A percentile compares a stretch with the other conserved stretches of the same genome.
These are phyloP conservation scores for Drosophila nikananu DNA, from an alignment of 1,140 invertebrate genomes.

Conservation along the genomic window DNA sequence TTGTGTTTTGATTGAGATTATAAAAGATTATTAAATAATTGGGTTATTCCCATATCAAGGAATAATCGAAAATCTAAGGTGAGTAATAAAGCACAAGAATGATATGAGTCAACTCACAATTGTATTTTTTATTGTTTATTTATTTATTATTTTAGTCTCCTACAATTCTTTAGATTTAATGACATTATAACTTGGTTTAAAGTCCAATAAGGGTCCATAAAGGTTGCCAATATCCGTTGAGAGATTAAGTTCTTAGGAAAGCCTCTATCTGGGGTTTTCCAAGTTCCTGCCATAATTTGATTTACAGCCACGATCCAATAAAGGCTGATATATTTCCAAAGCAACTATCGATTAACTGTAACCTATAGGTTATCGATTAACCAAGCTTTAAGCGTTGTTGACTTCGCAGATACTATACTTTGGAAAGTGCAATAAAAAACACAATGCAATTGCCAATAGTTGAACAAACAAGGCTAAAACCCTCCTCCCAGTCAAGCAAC, in stretches of 20 bases:
- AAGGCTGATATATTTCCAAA: constrained; percentile 1
- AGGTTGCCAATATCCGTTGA: neutral
- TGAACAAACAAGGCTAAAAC: neutral
- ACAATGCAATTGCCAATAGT: neutral
- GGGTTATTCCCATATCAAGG: constrained; percentile 1
- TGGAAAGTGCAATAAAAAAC: constrained; percentile 8
- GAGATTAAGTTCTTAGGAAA: constrained; percentile 35
- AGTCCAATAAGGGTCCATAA: constrained; percentile 16
- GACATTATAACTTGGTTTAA: constrained; percentile 7
- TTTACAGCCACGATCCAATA: neutral
- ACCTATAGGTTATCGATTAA: constrained; percentile 13
- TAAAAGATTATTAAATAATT: constrained; percentile 6
- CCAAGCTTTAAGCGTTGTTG: constrained; percentile 17
- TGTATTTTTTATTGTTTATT: neutral
- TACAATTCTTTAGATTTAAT: neutral
- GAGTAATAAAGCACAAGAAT: neutral
- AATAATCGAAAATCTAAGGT: neutral
- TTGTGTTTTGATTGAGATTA: constrained; percentile 16
- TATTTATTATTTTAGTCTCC: neutral
- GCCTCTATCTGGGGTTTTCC: constrained; percentile 36
- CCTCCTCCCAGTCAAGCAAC: constrained; percentile 24
- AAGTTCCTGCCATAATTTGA: constrained; percentile 3
- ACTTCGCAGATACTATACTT: neutral
- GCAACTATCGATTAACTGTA: constrained; percentile 9
- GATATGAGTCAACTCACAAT: constrained; percentile 1